phyloP scores from a whole-genome alignment of 2,797 vertebrate species.

The Tarsius wallacei region DNA sequence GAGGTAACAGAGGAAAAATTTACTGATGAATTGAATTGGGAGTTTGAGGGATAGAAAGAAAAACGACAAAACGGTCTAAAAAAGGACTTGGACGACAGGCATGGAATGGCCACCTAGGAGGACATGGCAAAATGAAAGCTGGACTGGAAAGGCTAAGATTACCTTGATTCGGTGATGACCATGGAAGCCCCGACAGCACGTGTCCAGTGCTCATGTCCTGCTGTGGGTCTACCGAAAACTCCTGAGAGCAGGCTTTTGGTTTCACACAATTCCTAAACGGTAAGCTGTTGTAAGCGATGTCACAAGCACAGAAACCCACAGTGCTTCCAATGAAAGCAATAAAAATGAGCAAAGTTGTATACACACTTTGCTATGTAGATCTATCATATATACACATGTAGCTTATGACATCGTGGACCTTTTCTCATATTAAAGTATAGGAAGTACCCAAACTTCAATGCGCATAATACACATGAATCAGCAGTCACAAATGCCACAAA shows the following conservation, averaged over 20 bases:
- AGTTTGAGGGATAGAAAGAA: background rate
- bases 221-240: background rate
- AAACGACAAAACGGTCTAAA: background rate
- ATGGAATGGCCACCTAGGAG: background rate
- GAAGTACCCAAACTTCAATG: background rate
- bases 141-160: background rate
- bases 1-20: background rate
- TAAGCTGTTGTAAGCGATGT: background rate
- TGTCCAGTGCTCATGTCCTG: background rate
- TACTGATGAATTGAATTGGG: background rate
- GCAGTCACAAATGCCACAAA: slow-evolving; percentile 42
- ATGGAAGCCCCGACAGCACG: background rate
- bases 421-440: slow-evolving; percentile 38
- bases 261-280: background rate
- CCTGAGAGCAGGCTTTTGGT: background rate
- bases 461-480: background rate
- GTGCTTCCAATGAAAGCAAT: background rate
- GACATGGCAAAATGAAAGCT: background rate
- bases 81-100: background rate
- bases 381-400: background rate
- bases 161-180: background rate
- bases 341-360: background rate
- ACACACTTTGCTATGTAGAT: background rate
- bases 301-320: background rate
- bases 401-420: background rate